Percentiles rank a stretch among this genome's conserved stretches.
Conservation (phyloP, 2,888 invertebrate species). For the Drosophila paramelanica region DNA sequence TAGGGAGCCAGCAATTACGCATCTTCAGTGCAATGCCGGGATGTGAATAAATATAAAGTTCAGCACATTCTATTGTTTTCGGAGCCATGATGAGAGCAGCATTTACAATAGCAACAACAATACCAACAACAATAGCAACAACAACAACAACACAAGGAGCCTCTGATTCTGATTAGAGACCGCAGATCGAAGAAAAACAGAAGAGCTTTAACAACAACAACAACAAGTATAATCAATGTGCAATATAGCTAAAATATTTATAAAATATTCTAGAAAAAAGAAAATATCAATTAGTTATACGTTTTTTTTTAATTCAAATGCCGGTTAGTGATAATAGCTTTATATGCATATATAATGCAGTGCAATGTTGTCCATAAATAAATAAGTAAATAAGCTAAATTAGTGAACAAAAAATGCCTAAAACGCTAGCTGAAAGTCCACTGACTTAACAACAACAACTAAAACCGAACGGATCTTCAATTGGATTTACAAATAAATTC, state of each 20-base stretch:
- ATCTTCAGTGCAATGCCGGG: constrained; percentile 66
- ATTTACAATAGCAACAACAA: constrained; percentile 2
- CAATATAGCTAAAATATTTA: constrained; percentile 69
- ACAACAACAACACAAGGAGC: constrained; percentile 25
- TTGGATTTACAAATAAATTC: constrained; percentile 18
- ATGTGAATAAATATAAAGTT: constrained; percentile 60
- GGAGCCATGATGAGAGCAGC: constrained; percentile 46
- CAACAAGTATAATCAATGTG: constrained; percentile 52
- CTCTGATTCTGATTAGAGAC: constrained; percentile 56
- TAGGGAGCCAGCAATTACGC: constrained; percentile 46
- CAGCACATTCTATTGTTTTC: constrained; percentile 66
- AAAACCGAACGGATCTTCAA: constrained; percentile 8
- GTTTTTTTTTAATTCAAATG: constrained; percentile 40
- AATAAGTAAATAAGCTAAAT: constrained; percentile 25
- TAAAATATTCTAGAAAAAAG: constrained; percentile 50
- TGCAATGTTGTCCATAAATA: constrained; percentile 41
- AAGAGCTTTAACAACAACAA: constrained; percentile 65
- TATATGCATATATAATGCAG: constrained; percentile 18
- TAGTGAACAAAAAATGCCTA: constrained; percentile 38
- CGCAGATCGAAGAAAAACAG: constrained; percentile 21
- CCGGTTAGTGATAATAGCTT: constrained; percentile 57
- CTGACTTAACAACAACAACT: constrained; percentile 18
- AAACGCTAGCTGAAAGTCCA: constrained; percentile 45
- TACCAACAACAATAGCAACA: constrained; percentile 14
- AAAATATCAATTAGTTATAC: constrained; percentile 27